Conservation (phyloP, 2,797 vertebrate genomes). For the Notoglanidium macrostoma region DNA sequence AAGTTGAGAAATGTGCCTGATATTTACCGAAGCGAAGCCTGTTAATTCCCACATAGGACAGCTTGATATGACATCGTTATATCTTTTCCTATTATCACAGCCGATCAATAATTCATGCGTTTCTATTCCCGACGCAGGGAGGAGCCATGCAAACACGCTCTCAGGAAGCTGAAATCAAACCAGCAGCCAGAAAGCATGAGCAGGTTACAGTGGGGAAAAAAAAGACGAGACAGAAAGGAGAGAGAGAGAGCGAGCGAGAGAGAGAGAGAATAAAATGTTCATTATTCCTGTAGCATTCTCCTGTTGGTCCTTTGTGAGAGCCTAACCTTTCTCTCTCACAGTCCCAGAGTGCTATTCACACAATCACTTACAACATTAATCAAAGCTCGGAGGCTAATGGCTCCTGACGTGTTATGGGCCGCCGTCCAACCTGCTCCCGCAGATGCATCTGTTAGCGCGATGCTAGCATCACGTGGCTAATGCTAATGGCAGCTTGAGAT, state of each 20-base stretch:
- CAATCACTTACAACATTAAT: slow-evolving; percentile 91
- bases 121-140: slow-evolving; percentile 72
- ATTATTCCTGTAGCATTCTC: slow-evolving; percentile 77
- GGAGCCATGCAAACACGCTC: slow-evolving; percentile 51
- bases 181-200: slow-evolving; percentile 50
- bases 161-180: slow-evolving; percentile 70
- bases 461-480: slow-evolving; percentile 66
- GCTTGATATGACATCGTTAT: slow-evolving; percentile 66
- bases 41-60: slow-evolving; percentile 61
- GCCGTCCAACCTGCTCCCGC: slow-evolving; percentile 68
- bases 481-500: slow-evolving; percentile 64
- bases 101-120: slow-evolving; percentile 80
- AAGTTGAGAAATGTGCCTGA: slow-evolving; percentile 62
- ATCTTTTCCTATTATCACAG: slow-evolving; percentile 79
- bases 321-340: slow-evolving; percentile 77
- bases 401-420: slow-evolving; percentile 85
- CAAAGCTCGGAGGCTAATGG: slow-evolving; percentile 84
- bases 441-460: slow-evolving; percentile 72
- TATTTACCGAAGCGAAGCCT: slow-evolving; percentile 59
- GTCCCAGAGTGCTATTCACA: slow-evolving; percentile 83
- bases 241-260: slow-evolving; percentile 23
- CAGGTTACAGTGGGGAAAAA: slow-evolving; percentile 19
- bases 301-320: slow-evolving; percentile 78
- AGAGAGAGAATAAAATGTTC: slow-evolving; percentile 58
- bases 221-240: neutral